Percentiles rank a stretch among this genome's conserved stretches.
Evolutionary conservation across 2,888 invertebrate species (phyloP).

Genomic region (Tipula unca): DNA sequence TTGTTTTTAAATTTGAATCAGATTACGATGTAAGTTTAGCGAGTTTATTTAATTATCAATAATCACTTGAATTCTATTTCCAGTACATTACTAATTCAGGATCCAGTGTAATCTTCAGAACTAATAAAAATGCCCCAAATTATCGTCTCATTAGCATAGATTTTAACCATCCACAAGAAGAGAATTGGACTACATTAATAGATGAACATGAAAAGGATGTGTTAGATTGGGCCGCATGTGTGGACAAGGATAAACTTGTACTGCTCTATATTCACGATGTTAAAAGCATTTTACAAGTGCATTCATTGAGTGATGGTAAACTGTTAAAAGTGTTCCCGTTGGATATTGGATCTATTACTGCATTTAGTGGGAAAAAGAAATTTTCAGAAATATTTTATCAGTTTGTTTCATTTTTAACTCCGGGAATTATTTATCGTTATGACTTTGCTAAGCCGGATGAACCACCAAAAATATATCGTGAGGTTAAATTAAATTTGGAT

Average conservation of each 20-base stretch:
- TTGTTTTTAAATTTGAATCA: conserved; percentile 84
- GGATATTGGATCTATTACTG: conserved; percentile 78
- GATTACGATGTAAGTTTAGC: conserved; percentile 73
- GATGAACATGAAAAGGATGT: conserved; percentile 81
- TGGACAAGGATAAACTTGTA: conserved; percentile 76
- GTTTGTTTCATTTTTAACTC: conserved; percentile 89
- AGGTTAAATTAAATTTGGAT: conserved; percentile 70
- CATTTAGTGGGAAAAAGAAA: conserved; percentile 75
- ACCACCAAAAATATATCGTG: conserved; percentile 62
- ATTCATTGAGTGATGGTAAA: conserved; percentile 63
- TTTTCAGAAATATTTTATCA: conserved; percentile 87
- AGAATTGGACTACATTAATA: conserved; percentile 76
- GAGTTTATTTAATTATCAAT: background rate
- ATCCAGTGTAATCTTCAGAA: conserved; percentile 72
- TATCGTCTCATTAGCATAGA: conserved; percentile 81
- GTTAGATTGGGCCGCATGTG: conserved; percentile 79
- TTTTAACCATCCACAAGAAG: conserved; percentile 58
- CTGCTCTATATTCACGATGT: conserved; percentile 89
- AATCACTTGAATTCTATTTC: conserved; percentile 30
- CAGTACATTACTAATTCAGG: conserved; percentile 88
- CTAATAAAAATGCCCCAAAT: conserved; percentile 90
- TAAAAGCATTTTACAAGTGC: conserved; percentile 81
- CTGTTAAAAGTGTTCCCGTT: conserved; percentile 65
- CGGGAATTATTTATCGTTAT: conserved; percentile 77
- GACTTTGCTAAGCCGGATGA: conserved; percentile 61